phyloP scores from a whole-genome alignment of 1,140 invertebrate species.

The Drosophila quadrilineata region DNA sequence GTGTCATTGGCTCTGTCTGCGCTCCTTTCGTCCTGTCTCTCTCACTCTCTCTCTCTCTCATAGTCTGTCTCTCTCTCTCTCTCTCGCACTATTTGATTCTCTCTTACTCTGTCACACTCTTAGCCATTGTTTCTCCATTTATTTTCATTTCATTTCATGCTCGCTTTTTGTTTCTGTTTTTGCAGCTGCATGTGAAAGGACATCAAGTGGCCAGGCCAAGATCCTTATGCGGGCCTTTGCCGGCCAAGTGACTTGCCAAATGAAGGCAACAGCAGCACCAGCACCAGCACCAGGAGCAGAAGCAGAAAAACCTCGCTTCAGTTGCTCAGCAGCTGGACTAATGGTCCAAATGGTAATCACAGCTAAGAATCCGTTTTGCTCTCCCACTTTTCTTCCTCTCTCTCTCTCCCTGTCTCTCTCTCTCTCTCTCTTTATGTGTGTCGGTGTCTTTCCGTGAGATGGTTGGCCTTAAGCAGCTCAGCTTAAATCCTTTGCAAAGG shows the following conservation, averaged over 20 bases:
- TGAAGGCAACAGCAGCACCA: too few relatives aligned
- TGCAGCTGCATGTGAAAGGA: conserved; percentile 24
- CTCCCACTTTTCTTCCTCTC: neutral
- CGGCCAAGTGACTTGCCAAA: conserved; percentile 29
- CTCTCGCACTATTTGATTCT: neutral
- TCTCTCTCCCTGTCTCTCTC: neutral
- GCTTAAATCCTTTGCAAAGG: conserved; percentile 1
- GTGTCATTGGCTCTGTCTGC: too few relatives aligned
- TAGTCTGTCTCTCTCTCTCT: too few relatives aligned
- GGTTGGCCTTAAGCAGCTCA: neutral
- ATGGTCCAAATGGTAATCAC: conserved; percentile 39
- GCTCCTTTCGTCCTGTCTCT: too few relatives aligned
- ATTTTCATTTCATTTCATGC: conserved; percentile 1
- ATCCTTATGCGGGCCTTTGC: conserved; percentile 15
- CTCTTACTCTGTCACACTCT: neutral
- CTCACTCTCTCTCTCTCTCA: neutral
- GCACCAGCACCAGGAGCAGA: too few relatives aligned
- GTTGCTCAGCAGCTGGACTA: conserved; percentile 13
- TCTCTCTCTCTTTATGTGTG: neutral
- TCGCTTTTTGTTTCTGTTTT: neutral
- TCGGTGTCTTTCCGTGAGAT: neutral
- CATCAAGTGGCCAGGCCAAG: conserved; percentile 24
- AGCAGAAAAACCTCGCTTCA: conserved; percentile 30
- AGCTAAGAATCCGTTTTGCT: neutral
- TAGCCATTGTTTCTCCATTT: conserved; percentile 6